Conservation (phyloP, 2,888 invertebrate species). For the Hermodice carunculata region DNA sequence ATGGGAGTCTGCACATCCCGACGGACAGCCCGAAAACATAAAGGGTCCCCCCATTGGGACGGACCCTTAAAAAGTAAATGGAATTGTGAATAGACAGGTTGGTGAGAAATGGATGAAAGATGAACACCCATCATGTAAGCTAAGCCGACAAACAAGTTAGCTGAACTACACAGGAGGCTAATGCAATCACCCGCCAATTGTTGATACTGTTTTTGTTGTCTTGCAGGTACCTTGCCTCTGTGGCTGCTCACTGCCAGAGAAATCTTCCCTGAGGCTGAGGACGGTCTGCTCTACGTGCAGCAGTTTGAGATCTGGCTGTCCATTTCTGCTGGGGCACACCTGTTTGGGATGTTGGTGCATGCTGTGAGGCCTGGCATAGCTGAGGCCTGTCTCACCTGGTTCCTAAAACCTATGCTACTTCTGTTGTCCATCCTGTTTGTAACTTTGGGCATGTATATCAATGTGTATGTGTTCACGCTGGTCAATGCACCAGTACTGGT, state of each 20-base stretch:
- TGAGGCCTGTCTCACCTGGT: slow-evolving; percentile 64
- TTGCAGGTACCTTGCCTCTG: slow-evolving; percentile 25
- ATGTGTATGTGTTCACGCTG: slow-evolving; percentile 63
- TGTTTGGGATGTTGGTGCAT: slow-evolving; percentile 59
- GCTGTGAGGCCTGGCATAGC: slow-evolving; percentile 56
- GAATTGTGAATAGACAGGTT: too few species aligned
- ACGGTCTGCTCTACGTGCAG: slow-evolving; percentile 1
- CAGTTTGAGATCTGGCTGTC: slow-evolving; percentile 60
- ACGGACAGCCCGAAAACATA: too few species aligned
- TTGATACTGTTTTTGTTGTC: not conserved
- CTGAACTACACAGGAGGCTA: too few species aligned
- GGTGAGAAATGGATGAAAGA: too few species aligned
- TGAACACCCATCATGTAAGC: too few species aligned
- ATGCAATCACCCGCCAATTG: too few species aligned
- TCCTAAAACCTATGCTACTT: slow-evolving; percentile 65
- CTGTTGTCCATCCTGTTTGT: slow-evolving; percentile 65
- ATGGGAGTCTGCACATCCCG: too few species aligned
- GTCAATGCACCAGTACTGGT: slow-evolving; percentile 11
- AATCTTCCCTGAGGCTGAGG: not conserved
- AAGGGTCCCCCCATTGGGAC: too few species aligned
- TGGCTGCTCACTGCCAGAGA: slow-evolving; percentile 23
- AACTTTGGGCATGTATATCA: slow-evolving; percentile 68
- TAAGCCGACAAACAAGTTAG: too few species aligned
- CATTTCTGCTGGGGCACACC: slow-evolving; percentile 58
- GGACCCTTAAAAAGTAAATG: too few species aligned